Conservation (phyloP, 64 coral and sea anemone species). For the Stichodactyla mertensii region DNA sequence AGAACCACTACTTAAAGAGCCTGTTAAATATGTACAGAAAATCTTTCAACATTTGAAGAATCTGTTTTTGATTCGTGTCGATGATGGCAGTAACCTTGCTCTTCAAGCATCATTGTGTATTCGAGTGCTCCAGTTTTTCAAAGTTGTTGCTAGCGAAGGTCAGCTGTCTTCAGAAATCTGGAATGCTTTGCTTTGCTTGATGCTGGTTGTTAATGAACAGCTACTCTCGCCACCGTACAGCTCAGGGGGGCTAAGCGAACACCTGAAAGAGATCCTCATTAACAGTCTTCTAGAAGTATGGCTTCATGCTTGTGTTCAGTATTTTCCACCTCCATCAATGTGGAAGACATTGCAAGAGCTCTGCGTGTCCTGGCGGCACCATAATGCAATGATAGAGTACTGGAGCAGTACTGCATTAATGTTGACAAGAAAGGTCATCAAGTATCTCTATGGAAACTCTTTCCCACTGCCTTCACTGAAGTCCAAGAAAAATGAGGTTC, state of each 20-base stretch:
- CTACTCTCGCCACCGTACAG: conserved; percentile 81
- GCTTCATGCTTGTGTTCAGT: conserved; percentile 79
- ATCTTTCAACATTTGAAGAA: conserved; percentile 97
- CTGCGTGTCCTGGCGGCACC: conserved; percentile 88
- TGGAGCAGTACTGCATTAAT: conserved; percentile 86
- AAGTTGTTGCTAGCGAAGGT: conserved; percentile 41
- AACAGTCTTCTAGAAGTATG: conserved; percentile 88
- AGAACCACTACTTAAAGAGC: conserved; percentile 54
- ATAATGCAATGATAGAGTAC: conserved; percentile 76
- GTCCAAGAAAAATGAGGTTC: conserved; percentile 71
- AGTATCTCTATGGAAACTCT: conserved; percentile 71
- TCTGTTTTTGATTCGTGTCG: conserved; percentile 55
- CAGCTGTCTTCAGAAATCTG: conserved; percentile 69
- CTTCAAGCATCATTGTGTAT: conserved; percentile 95
- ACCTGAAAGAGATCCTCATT: conserved; percentile 80
- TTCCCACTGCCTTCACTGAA: conserved; percentile 66
- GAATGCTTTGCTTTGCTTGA: conserved; percentile 73
- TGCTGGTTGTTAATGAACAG: conserved; percentile 76
- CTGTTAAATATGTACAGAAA: conserved; percentile 73
- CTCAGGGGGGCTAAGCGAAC: conserved; percentile 78
- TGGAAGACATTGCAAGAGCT: conserved; percentile 98
- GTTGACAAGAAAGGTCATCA: conserved; percentile 78
- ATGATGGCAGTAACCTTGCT: conserved; percentile 71
- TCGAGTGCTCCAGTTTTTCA: conserved; percentile 70
- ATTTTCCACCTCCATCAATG: conserved; percentile 79